These are phyloP conservation scores for Acanthococcus lagerstroemiae DNA, from an alignment of 2,888 invertebrate species.

Conservation along the genomic window DNA sequence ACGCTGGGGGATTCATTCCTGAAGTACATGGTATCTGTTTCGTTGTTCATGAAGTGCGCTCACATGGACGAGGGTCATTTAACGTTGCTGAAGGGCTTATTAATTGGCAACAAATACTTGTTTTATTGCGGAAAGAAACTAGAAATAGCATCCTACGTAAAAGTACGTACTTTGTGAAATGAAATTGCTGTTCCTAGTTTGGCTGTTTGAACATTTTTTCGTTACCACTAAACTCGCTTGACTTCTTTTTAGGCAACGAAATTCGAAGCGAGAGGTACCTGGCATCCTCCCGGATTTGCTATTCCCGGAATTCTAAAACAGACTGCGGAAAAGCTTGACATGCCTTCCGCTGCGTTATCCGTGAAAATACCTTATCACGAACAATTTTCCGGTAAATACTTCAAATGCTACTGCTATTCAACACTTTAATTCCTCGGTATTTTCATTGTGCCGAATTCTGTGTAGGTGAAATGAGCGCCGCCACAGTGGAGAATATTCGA, in stretches of 20 bases:
- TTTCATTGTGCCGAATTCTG: too few species aligned
- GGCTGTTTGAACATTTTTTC: too few species aligned
- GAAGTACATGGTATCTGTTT: conserved; percentile 66
- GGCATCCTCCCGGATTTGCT: background rate
- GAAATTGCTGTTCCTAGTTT: too few species aligned
- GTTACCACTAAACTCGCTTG: too few species aligned
- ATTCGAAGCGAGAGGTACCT: background rate
- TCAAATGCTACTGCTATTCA: too few species aligned
- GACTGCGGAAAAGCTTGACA: background rate
- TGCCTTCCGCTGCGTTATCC: conserved; percentile 11
- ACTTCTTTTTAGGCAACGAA: background rate
- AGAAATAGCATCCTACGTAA: conserved; percentile 32
- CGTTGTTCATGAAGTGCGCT: conserved; percentile 59
- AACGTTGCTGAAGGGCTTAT: conserved; percentile 57
- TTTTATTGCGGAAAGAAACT: conserved; percentile 55
- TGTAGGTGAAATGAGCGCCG: too few species aligned
- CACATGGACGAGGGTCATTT: conserved; percentile 65
- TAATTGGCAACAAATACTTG: conserved; percentile 78
- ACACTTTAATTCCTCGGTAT: too few species aligned
- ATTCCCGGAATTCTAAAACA: background rate
- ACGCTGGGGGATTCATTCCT: conserved; percentile 83
- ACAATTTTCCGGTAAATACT: conserved; percentile 26
- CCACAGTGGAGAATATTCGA: too few species aligned
- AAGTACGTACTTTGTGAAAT: conserved; percentile 32
- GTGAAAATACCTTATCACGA: conserved; percentile 23